A percentile compares a stretch with the other conserved stretches of the same genome.
Evolutionary conservation across 2,888 invertebrate species (phyloP).

Genomic region (Acanthopleura granulata): DNA sequence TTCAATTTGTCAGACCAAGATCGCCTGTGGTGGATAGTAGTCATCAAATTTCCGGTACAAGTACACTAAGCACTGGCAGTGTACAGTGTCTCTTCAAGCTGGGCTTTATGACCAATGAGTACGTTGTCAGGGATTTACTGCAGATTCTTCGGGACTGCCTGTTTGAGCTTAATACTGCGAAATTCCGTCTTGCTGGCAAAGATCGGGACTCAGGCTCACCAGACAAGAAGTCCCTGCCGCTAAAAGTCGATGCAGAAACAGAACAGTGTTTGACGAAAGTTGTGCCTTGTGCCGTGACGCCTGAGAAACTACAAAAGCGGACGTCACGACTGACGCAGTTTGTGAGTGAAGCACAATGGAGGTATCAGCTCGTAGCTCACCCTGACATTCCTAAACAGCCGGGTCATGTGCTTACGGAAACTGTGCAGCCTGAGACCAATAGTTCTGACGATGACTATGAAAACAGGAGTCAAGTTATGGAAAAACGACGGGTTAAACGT

Average conservation of each 20-base stretch:
- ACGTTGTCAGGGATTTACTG: constrained; percentile 59
- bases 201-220: constrained; percentile 23
- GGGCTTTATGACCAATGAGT: constrained; percentile 60
- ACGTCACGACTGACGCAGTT: constrained; percentile 70
- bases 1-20: not conserved
- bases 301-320: constrained; percentile 60
- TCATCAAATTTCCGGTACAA: constrained; percentile 1
- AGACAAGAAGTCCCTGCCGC: constrained; percentile 20
- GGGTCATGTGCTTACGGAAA: constrained; percentile 46
- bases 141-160: constrained; percentile 58
- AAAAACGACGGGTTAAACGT: not conserved
- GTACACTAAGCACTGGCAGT: constrained; percentile 20
- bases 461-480: not conserved
- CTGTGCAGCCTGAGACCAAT: constrained; percentile 26
- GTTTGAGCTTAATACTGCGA: constrained; percentile 51
- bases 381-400: constrained; percentile 51
- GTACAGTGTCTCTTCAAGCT: constrained; percentile 31
- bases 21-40: constrained; percentile 1
- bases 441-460: constrained; percentile 5
- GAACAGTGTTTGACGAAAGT: constrained; percentile 47
- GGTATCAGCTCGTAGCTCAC: constrained; percentile 77
- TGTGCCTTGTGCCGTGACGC: constrained; percentile 47
- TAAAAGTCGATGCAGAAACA: constrained; percentile 21
- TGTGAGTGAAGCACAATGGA: constrained; percentile 80
- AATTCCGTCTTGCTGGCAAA: constrained; percentile 46